A percentile compares a stretch with the other conserved stretches of the same genome.
These are phyloP conservation scores for Antitype chi DNA, from an alignment of 2,888 invertebrate genomes.

Conservation along the genomic window DNA sequence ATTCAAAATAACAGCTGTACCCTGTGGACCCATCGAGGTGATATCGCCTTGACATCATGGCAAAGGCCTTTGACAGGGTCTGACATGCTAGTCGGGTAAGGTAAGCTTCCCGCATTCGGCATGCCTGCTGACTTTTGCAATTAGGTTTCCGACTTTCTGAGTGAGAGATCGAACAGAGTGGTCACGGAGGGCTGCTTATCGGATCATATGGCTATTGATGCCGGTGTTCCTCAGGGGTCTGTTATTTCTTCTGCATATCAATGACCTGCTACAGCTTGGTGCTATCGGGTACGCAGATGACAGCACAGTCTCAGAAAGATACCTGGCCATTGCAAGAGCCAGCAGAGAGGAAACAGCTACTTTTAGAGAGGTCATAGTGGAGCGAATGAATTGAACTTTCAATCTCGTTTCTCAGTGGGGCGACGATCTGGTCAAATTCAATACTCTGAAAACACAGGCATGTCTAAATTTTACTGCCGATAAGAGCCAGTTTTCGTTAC, in stretches of 20 bases:
- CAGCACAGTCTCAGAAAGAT: neutral
- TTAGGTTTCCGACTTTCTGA: neutral
- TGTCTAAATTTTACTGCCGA: neutral
- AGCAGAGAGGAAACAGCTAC: neutral
- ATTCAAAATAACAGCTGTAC: neutral
- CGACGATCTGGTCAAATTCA: neutral
- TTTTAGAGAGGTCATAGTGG: neutral
- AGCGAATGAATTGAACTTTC: neutral
- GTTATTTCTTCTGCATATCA: neutral
- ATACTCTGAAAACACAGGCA: neutral
- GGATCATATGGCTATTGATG: neutral
- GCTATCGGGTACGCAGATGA: neutral
- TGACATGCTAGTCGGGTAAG: neutral
- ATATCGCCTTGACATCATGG: neutral
- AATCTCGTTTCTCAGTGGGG: neutral
- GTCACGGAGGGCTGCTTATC: neutral
- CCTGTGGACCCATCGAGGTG: neutral
- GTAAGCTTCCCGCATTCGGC: neutral
- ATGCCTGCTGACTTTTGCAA: neutral
- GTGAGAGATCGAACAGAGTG: neutral
- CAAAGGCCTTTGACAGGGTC: neutral
- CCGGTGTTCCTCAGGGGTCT: neutral
- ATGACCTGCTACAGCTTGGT: neutral
- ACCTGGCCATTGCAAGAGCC: neutral
- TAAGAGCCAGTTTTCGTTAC: neutral